Conservation (phyloP, 2,888 invertebrate species). For the Orchestes rusci region DNA sequence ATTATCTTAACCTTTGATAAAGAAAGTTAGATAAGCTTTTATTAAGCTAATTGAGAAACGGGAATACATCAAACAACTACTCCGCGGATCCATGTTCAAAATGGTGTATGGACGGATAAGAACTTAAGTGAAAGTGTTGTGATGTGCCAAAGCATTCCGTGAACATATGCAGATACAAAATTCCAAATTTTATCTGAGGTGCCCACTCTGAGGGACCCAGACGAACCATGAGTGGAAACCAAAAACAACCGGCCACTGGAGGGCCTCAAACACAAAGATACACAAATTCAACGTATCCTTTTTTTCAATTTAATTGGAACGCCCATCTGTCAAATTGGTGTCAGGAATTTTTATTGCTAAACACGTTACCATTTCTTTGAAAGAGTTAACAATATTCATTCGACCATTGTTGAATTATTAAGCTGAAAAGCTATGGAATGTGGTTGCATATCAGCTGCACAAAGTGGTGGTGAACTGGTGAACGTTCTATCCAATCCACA, state of each 20-base stretch:
- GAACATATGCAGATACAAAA: constrained; percentile 43
- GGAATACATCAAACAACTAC: constrained; percentile 9
- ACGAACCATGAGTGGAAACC: constrained; percentile 58
- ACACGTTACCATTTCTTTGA: too few relatives aligned
- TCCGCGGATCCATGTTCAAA: constrained; percentile 16
- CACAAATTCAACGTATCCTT: constrained; percentile 54
- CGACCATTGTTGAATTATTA: too few relatives aligned
- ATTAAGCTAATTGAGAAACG: constrained; percentile 15
- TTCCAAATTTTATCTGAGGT: constrained; percentile 48
- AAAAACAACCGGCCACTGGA: constrained; percentile 58
- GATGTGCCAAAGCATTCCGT: constrained; percentile 36
- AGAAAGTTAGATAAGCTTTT: constrained; percentile 31
- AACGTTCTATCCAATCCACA: constrained; percentile 14
- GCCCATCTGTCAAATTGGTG: constrained; percentile 39
- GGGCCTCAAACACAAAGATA: constrained; percentile 50
- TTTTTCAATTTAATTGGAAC: constrained; percentile 42
- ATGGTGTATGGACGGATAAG: constrained; percentile 30
- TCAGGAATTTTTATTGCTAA: constrained; percentile 32
- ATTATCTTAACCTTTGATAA: constrained; percentile 45
- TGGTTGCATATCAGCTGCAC: too few relatives aligned
- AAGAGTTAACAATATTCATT: too few relatives aligned
- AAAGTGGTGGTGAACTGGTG: constrained; percentile 10
- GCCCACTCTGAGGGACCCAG: constrained; percentile 55
- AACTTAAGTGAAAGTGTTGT: constrained; percentile 36
- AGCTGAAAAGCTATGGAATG: too few relatives aligned